These are phyloP conservation scores for Otolemur crassicaudatus DNA, from an alignment of 2,797 vertebrate genomes.

Conservation along the genomic window DNA sequence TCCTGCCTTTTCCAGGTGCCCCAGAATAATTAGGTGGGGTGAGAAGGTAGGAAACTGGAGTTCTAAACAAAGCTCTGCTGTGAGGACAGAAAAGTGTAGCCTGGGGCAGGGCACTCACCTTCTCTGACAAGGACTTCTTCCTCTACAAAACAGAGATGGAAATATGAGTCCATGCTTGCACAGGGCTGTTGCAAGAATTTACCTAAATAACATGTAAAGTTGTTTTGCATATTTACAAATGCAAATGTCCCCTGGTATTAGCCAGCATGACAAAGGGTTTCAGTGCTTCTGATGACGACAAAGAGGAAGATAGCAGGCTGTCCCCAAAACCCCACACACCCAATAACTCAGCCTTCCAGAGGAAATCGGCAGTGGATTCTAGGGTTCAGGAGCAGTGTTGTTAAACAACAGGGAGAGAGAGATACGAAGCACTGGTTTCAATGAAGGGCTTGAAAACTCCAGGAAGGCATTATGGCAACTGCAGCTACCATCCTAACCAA, in stretches of 20 bases:
- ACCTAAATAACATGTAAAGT: not conserved
- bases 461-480: not conserved
- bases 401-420: not conserved
- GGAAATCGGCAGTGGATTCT: not conserved
- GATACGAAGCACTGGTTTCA: constrained; percentile 5
- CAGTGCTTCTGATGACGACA: not conserved
- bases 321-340: not conserved
- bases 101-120: not conserved
- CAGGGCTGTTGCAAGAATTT: not conserved
- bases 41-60: not conserved
- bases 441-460: constrained; percentile 13
- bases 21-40: not conserved
- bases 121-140: not conserved
- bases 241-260: not conserved
- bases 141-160: not conserved
- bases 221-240: not conserved
- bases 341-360: not conserved
- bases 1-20: not conserved
- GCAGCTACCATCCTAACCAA: not conserved
- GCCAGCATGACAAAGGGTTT: not conserved
- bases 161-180: not conserved
- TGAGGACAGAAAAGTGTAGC: not conserved
- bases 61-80: not conserved
- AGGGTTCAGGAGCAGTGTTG: not conserved
- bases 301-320: not conserved